phyloP scores from a whole-genome alignment of 2,113 vertebrate species.

The Syrrhaptes paradoxus region DNA sequence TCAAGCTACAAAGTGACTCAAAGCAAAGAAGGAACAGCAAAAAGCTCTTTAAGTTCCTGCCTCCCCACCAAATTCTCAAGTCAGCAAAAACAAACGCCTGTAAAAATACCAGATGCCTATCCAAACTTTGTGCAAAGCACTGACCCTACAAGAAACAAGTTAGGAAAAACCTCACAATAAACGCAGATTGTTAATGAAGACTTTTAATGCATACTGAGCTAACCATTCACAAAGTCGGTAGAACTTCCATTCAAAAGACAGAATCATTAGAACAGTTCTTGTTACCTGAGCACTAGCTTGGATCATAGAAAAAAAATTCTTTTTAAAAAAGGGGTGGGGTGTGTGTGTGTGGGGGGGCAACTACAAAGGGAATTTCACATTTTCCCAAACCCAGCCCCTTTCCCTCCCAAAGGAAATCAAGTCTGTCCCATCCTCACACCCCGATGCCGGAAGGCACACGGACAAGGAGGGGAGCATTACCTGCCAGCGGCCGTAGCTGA shows the following conservation, averaged over 20 bases:
- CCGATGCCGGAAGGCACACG: background rate
- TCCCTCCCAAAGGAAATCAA: background rate
- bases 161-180: background rate
- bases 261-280: background rate
- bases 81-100: background rate
- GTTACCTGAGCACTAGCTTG: background rate
- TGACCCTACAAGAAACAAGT: background rate
- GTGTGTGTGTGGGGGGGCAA: accelerated
- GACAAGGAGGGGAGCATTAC: conserved; percentile 65
- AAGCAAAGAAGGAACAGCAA: background rate
- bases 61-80: background rate
- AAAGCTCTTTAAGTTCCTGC: background rate
- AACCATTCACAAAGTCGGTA: background rate
- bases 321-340: accelerated
- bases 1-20: background rate
- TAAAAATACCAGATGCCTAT: background rate
- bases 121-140: background rate
- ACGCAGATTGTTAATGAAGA: background rate
- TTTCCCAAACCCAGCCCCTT: background rate
- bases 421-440: background rate
- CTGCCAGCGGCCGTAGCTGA: conserved; percentile 93
- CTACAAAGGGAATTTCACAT: background rate
- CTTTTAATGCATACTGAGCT: background rate
- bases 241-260: background rate
- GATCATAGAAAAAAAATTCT: background rate